These are phyloP conservation scores for Cheilosia pagana DNA, from an alignment of 2,888 invertebrate genomes.

Conservation along the genomic window DNA sequence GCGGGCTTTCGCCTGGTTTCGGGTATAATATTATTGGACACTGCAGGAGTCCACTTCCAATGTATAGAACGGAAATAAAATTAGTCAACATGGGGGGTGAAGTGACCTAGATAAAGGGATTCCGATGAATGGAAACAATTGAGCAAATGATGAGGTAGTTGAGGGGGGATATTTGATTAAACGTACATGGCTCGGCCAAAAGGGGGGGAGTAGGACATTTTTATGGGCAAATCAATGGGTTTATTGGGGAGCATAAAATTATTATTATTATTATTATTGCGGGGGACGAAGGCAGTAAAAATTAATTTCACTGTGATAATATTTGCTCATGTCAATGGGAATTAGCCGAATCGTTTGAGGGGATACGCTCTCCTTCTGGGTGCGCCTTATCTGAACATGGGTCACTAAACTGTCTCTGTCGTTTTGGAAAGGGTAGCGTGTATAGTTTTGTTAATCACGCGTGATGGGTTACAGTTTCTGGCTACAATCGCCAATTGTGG, in stretches of 20 bases:
- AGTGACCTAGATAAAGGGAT: conserved; percentile 63
- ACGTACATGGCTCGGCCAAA: background rate
- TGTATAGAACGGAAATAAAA: conserved; percentile 52
- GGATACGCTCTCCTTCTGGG: background rate
- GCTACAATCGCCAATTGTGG: too few relatives aligned
- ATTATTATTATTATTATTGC: conserved; percentile 58
- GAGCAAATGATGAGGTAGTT: conserved; percentile 49
- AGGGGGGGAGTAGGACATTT: background rate
- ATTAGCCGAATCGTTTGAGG: conserved; percentile 7
- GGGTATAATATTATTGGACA: conserved; percentile 24
- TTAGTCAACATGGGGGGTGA: conserved; percentile 63
- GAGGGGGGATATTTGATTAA: conserved; percentile 47
- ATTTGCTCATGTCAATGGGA: conserved; percentile 24
- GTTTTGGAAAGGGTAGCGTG: too few relatives aligned
- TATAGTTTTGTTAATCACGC: background rate
- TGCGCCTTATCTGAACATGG: background rate
- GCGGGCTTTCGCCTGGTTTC: background rate
- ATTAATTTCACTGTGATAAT: conserved; percentile 29
- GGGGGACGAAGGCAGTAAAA: conserved; percentile 22
- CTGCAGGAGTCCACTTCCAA: conserved; percentile 45
- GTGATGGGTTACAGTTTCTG: too few relatives aligned
- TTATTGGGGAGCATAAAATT: conserved; percentile 49
- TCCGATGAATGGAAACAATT: conserved; percentile 58
- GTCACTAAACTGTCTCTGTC: too few relatives aligned
- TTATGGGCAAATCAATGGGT: conserved; percentile 65